Evolutionary conservation across 2,113 vertebrate species (phyloP), one percentile per base, ranked within the genome.

Genomic region (Nettapus auritus): DNA sequence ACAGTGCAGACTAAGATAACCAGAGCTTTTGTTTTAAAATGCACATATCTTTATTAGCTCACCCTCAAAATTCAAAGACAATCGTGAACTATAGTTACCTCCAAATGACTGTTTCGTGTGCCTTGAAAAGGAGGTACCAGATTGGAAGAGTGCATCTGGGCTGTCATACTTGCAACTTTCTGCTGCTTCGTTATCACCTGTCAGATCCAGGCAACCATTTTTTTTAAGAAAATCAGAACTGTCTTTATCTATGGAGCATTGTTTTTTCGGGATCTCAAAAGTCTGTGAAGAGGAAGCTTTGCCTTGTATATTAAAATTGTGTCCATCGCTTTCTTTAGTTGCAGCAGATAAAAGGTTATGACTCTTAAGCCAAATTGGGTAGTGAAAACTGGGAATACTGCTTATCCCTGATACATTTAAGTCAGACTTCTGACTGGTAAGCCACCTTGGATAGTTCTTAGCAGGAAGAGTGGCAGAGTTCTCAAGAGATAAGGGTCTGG

Each of bases 361-460:
- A 77, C 83, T 97, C 38, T 95, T 95, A 16, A 98, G 95, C 98
- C 98, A 99, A 26, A 86, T 17, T 3, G 98, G 98, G 68, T 98
- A 98, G 44, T 93, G 97, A 48, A 96, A 91, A 52, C 98, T 97
- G 46, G 98, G 98, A 82, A 98, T 69, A 44, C 98, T 98, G 23
- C 97, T 98, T 90, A 99, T 90, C 11, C 97, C 98, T 3, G 98
- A 98, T 62, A 98, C 94, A 48, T 96, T 97, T 71, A 98, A 95
- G 15, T 98, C 98, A 4, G 98, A 97, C 86, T 98, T 98, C 80
- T 97, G 97, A 87, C 98, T 98, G 38, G 98, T 98, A 62, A 98
- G 95, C 98, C 98, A 98, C 69, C 98, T 96, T 16, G 98, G 98
- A 79, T 98, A 98, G 80, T 97, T 97, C 67, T 96, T 96, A 75